phyloP scores from a whole-genome alignment of 2,888 invertebrate genomes.

The Rhamphomyia laevipes region DNA sequence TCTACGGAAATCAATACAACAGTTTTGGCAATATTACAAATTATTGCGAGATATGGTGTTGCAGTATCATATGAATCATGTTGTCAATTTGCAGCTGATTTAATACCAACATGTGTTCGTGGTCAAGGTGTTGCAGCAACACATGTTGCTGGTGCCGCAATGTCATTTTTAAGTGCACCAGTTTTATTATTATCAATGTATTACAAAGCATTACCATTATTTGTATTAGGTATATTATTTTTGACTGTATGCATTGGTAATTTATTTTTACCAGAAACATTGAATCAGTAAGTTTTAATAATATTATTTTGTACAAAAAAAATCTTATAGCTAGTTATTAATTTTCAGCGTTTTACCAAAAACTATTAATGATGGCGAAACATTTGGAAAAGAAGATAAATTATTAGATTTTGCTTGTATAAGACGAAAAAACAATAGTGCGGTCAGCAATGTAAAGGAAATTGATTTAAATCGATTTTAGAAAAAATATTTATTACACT shows the following conservation, averaged over 20 bases:
- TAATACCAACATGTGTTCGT: constrained; percentile 44
- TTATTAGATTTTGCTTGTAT: constrained; percentile 32
- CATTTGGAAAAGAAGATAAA: constrained; percentile 39
- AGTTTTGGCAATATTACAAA: constrained; percentile 31
- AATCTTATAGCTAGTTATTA: background rate
- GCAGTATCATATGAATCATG: constrained; percentile 45
- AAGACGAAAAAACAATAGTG: background rate
- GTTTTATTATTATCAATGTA: constrained; percentile 32
- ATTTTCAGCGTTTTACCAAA: constrained; percentile 35
- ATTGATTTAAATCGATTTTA: no score
- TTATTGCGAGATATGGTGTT: constrained; percentile 40
- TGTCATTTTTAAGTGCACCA: constrained; percentile 41
- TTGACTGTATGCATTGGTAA: constrained; percentile 38
- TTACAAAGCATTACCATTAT: constrained; percentile 34
- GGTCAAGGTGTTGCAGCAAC: constrained; percentile 45
- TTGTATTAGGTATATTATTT: constrained; percentile 36
- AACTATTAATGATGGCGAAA: constrained; percentile 41
- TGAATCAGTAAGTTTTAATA: constrained; percentile 19
- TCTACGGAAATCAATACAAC: constrained; percentile 25
- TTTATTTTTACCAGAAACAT: constrained; percentile 42
- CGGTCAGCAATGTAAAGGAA: no score
- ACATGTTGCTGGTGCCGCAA: constrained; percentile 42
- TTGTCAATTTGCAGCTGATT: constrained; percentile 45
- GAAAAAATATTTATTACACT: no score
- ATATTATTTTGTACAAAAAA: background rate